Percentiles rank a stretch among this genome's conserved stretches.
Conservation (phyloP, 2,113 vertebrate species). For the Hemicordylus capensis region DNA sequence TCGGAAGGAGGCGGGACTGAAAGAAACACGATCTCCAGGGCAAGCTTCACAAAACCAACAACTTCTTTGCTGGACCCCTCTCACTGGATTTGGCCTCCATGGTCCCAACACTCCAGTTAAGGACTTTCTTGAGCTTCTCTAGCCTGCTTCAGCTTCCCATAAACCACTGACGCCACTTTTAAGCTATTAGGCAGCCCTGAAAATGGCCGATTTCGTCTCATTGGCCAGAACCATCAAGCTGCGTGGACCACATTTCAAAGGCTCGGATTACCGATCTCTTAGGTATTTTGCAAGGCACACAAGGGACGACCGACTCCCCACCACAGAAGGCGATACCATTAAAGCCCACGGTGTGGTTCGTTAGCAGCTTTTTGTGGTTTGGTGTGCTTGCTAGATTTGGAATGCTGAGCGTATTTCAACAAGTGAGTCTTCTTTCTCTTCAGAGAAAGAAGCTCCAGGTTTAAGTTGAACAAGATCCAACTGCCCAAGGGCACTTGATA, state of each 20-base stretch:
- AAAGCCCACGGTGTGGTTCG: not conserved
- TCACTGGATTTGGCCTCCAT: not conserved
- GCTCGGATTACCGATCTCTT: not conserved
- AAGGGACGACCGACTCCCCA: not conserved
- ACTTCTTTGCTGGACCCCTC: not conserved
- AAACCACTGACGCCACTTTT: not conserved
- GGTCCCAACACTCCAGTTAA: not conserved
- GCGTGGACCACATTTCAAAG: constrained; percentile 7
- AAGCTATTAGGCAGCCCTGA: not conserved
- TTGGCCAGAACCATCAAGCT: not conserved
- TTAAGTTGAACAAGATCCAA: fast-evolving
- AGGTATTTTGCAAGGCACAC: not conserved
- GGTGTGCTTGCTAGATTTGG: not conserved
- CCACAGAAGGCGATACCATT: not conserved
- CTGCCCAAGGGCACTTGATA: not conserved
- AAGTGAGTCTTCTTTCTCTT: no score
- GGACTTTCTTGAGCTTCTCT: not conserved
- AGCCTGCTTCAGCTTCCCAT: not conserved
- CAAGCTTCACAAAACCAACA: not conserved
- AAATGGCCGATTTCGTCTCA: not conserved
- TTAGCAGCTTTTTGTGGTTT: not conserved
- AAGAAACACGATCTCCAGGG: not conserved
- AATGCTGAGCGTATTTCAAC: fast-evolving
- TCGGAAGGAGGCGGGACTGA: no score
- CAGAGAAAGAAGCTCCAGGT: not conserved